Conservation (phyloP, 2,113 vertebrate genomes). For the Plecturocebus donacophilus region DNA sequence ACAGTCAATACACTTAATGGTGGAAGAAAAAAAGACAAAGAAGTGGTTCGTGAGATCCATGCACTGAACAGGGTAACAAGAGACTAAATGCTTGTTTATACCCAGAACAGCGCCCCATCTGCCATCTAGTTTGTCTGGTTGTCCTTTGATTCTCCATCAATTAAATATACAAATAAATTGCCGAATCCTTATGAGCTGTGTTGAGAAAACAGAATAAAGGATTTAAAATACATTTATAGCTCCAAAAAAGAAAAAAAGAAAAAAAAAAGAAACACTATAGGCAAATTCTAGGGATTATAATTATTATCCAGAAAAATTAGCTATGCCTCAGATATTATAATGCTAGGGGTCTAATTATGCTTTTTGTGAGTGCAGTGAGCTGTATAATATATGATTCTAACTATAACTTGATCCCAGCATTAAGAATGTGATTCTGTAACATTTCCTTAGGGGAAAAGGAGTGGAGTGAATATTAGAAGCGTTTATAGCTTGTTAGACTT, state of each 20-base stretch:
- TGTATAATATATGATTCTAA: neutral
- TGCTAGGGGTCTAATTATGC: neutral
- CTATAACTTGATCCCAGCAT: neutral
- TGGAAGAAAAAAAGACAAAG: neutral
- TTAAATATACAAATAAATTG: constrained; percentile 37
- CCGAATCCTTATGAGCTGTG: neutral
- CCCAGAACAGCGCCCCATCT: neutral
- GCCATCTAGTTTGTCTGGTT: neutral
- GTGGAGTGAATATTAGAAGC: neutral
- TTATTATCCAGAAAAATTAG: neutral
- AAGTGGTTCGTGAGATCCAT: neutral
- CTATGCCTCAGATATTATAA: neutral
- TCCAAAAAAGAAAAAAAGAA: neutral
- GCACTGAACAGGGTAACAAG: neutral
- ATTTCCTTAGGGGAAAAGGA: neutral
- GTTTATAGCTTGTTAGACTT: constrained; percentile 8
- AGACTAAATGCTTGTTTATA: neutral
- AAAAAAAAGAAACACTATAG: neutral
- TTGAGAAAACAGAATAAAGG: neutral
- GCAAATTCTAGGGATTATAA: neutral
- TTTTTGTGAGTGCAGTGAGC: neutral
- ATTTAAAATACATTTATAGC: neutral
- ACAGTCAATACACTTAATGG: neutral
- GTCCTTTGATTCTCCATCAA: neutral
- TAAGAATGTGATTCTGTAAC: neutral